These are phyloP conservation scores for Pterobdella sp. DNA, from an alignment of 2,888 invertebrate genomes.

Conservation along the genomic window DNA sequence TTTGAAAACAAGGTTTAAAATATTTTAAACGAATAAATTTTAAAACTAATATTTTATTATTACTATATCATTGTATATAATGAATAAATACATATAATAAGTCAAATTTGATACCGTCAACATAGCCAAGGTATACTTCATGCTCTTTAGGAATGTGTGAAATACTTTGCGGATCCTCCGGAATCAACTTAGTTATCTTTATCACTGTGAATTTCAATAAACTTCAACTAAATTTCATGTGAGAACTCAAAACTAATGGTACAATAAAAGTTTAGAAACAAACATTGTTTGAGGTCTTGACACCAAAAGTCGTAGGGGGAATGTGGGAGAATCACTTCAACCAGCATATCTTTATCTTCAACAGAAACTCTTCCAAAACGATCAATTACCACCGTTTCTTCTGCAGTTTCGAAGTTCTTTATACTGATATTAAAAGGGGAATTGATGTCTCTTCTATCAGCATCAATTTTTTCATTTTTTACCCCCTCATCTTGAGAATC, in stretches of 20 bases:
- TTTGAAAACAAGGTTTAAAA: too few relatives aligned
- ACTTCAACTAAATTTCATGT: neutral
- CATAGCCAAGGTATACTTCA: slow-evolving; percentile 19
- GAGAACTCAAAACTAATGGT: neutral
- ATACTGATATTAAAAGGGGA: neutral
- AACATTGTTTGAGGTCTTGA: slow-evolving; percentile 14
- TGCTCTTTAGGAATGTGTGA: neutral
- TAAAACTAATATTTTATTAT: too few relatives aligned
- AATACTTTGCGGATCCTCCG: neutral
- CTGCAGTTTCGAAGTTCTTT: neutral
- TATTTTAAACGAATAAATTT: too few relatives aligned
- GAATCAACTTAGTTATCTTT: neutral
- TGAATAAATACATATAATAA: too few relatives aligned
- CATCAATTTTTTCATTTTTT: neutral
- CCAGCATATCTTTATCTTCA: neutral
- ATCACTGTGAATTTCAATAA: neutral
- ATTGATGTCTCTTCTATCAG: neutral
- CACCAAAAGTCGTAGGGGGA: slow-evolving; percentile 10
- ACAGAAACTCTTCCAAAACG: neutral
- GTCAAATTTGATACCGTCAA: too few relatives aligned
- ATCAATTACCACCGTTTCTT: neutral
- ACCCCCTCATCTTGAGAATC: neutral
- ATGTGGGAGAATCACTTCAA: neutral
- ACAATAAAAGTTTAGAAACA: neutral
- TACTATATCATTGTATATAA: too few relatives aligned